phyloP scores from a whole-genome alignment of 2,888 invertebrate genomes.

The Acleris literana region DNA sequence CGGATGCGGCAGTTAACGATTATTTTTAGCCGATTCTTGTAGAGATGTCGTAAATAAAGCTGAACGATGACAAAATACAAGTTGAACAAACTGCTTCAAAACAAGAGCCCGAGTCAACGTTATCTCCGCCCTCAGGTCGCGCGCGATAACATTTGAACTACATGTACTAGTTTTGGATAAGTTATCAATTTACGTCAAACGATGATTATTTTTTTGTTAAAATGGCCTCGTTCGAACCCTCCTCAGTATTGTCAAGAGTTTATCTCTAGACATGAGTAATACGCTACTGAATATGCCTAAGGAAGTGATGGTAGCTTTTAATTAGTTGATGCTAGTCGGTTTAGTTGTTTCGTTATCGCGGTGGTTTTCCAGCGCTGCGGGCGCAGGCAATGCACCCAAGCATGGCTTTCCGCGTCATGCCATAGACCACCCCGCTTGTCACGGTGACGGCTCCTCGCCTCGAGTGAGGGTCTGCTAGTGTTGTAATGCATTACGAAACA shows the following conservation, averaged over 20 bases:
- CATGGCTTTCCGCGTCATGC: conserved; percentile 72
- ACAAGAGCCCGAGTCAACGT: conserved; percentile 55
- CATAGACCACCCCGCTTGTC: conserved; percentile 80
- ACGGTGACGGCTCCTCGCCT: conserved; percentile 67
- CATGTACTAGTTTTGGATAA: conserved; percentile 74
- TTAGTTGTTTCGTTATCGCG: conserved; percentile 54
- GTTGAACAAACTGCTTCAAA: conserved; percentile 76
- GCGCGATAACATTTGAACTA: conserved; percentile 68
- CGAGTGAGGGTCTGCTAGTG: conserved; percentile 39
- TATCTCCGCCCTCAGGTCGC: conserved; percentile 60
- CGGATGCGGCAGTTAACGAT: conserved; percentile 59
- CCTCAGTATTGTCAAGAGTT: conserved; percentile 10
- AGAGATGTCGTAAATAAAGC: conserved; percentile 66
- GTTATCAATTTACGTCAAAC: conserved; percentile 78
- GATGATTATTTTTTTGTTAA: conserved; percentile 49
- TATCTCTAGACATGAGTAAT: conserved; percentile 10
- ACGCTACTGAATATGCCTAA: conserved; percentile 21
- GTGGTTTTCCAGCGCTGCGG: conserved; percentile 58
- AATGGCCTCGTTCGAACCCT: conserved; percentile 18
- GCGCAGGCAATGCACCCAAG: conserved; percentile 59
- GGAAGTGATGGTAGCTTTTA: conserved; percentile 40
- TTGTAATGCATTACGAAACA: conserved; percentile 46
- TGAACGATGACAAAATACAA: conserved; percentile 61
- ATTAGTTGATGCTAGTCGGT: conserved; percentile 48
- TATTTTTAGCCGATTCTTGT: conserved; percentile 57